These are phyloP conservation scores for Scolopax rusticola DNA, from an alignment of 2,797 vertebrate genomes.

Conservation along the genomic window DNA sequence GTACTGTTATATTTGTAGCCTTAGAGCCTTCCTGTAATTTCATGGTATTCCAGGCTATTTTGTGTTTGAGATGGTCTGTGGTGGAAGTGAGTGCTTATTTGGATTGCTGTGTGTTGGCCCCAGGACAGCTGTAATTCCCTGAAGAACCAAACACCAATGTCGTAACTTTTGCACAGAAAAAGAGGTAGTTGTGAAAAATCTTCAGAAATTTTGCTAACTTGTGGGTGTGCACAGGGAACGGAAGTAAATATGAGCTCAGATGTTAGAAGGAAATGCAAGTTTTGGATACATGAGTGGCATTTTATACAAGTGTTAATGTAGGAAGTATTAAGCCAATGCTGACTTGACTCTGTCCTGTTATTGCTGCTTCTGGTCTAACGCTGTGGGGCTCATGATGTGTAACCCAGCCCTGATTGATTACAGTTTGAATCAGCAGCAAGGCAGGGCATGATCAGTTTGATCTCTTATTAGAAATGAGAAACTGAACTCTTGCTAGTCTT, in stretches of 20 bases:
- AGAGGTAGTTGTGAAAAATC: background rate
- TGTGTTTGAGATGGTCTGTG: background rate
- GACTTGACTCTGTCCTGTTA: background rate
- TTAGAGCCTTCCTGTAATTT: background rate
- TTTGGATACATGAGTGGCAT: background rate
- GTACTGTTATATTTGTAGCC: background rate
- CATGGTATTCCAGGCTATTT: background rate
- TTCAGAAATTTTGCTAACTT: background rate
- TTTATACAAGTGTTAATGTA: background rate
- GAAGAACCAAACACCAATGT: background rate
- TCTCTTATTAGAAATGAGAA: background rate
- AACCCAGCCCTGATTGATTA: background rate
- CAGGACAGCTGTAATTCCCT: background rate
- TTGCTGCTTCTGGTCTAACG: background rate
- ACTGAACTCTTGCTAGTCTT: background rate
- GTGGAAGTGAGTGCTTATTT: background rate
- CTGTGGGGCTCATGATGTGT: background rate
- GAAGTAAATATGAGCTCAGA: background rate
- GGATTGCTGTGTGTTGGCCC: background rate
- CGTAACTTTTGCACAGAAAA: background rate
- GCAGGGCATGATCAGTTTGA: background rate
- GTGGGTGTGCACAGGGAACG: background rate
- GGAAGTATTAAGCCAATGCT: background rate
- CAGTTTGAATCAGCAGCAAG: background rate
- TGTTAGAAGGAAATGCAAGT: background rate